Conservation (phyloP, 37 sponge, comb jelly and placozoan genomes). For the Cladorhizidae sp. region DNA sequence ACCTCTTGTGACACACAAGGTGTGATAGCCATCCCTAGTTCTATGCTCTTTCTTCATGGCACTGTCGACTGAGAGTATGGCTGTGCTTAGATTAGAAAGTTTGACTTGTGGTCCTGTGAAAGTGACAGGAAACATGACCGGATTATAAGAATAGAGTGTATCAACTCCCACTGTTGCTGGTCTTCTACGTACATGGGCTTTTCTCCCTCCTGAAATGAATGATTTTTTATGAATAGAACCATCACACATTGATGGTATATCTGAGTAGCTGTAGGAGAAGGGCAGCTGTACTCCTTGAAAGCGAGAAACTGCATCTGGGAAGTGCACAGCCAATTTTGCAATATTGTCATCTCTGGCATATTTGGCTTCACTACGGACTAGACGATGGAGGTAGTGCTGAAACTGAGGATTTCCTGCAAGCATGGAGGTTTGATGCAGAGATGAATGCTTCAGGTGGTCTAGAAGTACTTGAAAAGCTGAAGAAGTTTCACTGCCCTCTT, state of each 20-base stretch:
- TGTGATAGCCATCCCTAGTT: too few relatives aligned
- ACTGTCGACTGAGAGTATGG: slow-evolving; percentile 17
- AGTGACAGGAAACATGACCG: slow-evolving; percentile 21
- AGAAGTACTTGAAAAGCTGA: background rate
- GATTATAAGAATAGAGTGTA: slow-evolving; percentile 18
- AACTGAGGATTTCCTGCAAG: slow-evolving; percentile 20
- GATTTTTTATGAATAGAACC: background rate
- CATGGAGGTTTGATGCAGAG: background rate
- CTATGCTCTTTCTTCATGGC: slow-evolving; percentile 2
- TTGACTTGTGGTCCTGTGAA: slow-evolving; percentile 36
- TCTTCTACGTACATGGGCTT: background rate
- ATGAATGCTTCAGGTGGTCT: background rate
- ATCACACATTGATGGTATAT: background rate
- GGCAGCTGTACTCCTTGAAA: slow-evolving; percentile 10
- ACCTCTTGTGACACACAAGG: too few relatives aligned
- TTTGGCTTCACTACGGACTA: slow-evolving; percentile 21
- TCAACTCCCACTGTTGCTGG: background rate
- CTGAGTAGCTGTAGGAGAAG: slow-evolving; percentile 10
- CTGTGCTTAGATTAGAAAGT: slow-evolving; percentile 22
- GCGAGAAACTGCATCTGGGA: slow-evolving; percentile 22
- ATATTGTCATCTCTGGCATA: background rate
- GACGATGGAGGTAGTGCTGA: slow-evolving; percentile 53
- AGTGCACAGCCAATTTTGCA: slow-evolving; percentile 1
- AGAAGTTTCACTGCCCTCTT: background rate
- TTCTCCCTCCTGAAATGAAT: background rate